Evolutionary conservation across 2,797 vertebrate species (phyloP).

Genomic region (Dryobates pubescens): DNA sequence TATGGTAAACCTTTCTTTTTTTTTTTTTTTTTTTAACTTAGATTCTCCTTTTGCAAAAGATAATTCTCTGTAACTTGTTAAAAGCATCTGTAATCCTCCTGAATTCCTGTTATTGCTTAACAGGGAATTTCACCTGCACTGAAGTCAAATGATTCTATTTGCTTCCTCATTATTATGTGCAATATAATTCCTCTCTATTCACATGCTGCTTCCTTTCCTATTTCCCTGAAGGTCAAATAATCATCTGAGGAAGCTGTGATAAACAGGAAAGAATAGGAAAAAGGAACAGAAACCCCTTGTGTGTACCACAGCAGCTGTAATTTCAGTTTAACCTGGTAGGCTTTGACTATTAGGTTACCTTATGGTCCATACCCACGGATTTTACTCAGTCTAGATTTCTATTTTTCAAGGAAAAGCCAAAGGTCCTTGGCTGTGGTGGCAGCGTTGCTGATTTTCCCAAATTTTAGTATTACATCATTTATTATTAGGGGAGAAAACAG

Average conservation of each 20-base stretch:
- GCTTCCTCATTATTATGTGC: background rate
- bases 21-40: background rate
- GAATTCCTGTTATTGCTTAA: background rate
- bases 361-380: background rate
- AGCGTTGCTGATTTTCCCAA: background rate
- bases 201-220: background rate
- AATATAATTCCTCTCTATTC: background rate
- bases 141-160: background rate
- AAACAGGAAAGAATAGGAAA: background rate
- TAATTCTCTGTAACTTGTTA: fast-evolving
- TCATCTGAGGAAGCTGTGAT: background rate
- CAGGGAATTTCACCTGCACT: background rate
- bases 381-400: background rate
- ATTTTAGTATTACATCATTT: background rate
- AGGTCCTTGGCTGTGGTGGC: background rate
- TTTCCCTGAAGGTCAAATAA: background rate
- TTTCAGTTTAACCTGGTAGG: background rate
- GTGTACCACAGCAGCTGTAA: background rate
- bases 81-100: background rate
- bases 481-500: background rate
- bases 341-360: background rate
- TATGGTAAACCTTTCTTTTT: background rate
- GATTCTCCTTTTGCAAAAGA: background rate
- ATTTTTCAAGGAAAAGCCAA: background rate
- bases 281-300: background rate